These are phyloP conservation scores for Drosophila pseudotakahashii DNA, from an alignment of 2,888 invertebrate species.

Conservation along the genomic window DNA sequence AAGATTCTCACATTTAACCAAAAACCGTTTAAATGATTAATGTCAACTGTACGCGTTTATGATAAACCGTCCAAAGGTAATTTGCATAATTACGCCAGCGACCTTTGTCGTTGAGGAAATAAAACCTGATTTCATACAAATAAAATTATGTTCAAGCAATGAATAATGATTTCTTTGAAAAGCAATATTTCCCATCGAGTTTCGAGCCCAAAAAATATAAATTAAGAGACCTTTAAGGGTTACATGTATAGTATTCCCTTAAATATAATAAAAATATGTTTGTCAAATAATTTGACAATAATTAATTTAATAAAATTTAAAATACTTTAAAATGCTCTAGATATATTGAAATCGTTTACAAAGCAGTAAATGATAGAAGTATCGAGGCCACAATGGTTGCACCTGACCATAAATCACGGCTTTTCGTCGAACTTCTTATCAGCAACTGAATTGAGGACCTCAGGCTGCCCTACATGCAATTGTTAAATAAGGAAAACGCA, in stretches of 20 bases:
- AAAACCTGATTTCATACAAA: conserved; percentile 13
- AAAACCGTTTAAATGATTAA: conserved; percentile 68
- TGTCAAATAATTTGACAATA: no score
- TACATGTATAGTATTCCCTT: no score
- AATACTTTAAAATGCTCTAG: not conserved
- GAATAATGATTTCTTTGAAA: conserved; percentile 15
- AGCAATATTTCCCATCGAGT: not conserved
- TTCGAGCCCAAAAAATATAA: no score
- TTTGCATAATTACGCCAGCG: conserved; percentile 66
- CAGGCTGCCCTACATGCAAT: conserved; percentile 46
- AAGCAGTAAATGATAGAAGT: not conserved
- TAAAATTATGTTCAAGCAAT: conserved; percentile 6
- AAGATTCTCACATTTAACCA: conserved; percentile 70
- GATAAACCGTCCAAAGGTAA: conserved; percentile 60
- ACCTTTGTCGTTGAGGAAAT: conserved; percentile 30
- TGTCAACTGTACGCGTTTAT: conserved; percentile 65
- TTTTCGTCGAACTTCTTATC: conserved; percentile 39
- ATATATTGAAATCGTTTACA: not conserved
- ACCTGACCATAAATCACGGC: conserved; percentile 69
- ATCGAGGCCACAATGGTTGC: conserved; percentile 46
- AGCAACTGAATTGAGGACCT: conserved; percentile 46
- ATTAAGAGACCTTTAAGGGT: no score
- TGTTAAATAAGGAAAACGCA: conserved; percentile 26
- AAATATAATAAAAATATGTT: no score
- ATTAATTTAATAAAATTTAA: no score